Percentiles rank a stretch among this genome's conserved stretches.
Conservation (phyloP, 1,140 invertebrate genomes). For the Stenopsyche tienmushanensis region DNA sequence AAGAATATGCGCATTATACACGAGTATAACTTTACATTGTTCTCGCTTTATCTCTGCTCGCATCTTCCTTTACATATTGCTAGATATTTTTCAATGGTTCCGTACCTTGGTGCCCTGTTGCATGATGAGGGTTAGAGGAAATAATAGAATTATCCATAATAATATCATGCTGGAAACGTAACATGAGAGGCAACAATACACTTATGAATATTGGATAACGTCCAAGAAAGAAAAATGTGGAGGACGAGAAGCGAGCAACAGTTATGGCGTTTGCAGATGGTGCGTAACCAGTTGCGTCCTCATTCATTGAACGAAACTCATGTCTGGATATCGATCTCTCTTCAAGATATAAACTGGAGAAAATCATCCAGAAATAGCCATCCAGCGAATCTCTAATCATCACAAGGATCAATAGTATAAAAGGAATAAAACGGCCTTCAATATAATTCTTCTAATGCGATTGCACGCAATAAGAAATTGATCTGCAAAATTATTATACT, state of each 20-base stretch:
- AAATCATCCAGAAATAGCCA: too few species aligned
- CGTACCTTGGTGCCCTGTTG: conserved; percentile 4
- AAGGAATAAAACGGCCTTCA: too few species aligned
- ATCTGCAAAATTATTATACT: too few species aligned
- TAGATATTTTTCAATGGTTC: conserved; percentile 29
- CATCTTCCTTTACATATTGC: conserved; percentile 32
- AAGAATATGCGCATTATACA: neutral
- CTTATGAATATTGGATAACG: conserved; percentile 21
- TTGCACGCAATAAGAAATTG: too few species aligned
- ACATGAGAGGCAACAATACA: conserved; percentile 5
- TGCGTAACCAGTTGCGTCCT: conserved; percentile 5
- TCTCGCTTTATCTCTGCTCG: conserved; percentile 34
- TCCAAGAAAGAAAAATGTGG: neutral
- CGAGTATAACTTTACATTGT: conserved; percentile 24
- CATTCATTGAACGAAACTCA: neutral
- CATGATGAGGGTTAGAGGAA: neutral
- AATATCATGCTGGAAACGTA: conserved; percentile 1
- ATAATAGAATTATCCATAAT: conserved; percentile 10
- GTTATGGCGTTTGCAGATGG: neutral
- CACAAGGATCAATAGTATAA: too few species aligned
- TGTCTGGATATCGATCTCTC: too few species aligned
- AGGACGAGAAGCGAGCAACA: conserved; percentile 15
- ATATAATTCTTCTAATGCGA: too few species aligned
- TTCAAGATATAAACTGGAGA: too few species aligned
- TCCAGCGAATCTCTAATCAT: too few species aligned